phyloP scores from a whole-genome alignment of 2,888 invertebrate species.

The Harpagoxenus sublaevis region DNA sequence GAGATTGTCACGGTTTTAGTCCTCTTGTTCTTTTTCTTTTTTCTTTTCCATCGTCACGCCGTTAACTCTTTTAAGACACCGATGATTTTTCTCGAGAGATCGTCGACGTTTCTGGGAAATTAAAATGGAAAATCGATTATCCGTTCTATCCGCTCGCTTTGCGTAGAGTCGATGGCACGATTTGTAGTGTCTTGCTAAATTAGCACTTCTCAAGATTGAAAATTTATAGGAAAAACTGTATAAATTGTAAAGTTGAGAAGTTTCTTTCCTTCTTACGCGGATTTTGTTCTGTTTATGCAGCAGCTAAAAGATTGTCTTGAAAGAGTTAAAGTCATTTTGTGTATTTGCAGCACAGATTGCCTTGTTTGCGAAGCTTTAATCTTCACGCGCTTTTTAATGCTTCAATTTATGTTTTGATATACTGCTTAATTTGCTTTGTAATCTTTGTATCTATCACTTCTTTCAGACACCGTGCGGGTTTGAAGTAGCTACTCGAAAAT shows the following conservation, averaged over 20 bases:
- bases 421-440: conserved; percentile 16
- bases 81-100: background rate
- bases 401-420: background rate
- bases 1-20: conserved; percentile 17
- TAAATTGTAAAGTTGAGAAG: background rate
- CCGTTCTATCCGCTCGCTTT: background rate
- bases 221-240: background rate
- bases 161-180: background rate
- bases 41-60: background rate
- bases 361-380: conserved; percentile 6
- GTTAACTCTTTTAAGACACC: conserved; percentile 12
- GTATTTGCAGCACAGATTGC: background rate
- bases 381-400: background rate
- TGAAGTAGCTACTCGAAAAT: conserved; percentile 8
- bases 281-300: background rate
- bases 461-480: background rate
- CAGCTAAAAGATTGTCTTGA: conserved; percentile 5
- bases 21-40: no score
- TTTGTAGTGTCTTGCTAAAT: background rate
- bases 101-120: background rate
- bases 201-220: background rate
- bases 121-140: background rate
- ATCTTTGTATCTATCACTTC: background rate
- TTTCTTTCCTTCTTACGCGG: background rate
- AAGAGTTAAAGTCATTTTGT: conserved; percentile 20